Base-by-base conservation (phyloP, 2,888 invertebrate genomes). In the Acrobasis suavella region DNA sequence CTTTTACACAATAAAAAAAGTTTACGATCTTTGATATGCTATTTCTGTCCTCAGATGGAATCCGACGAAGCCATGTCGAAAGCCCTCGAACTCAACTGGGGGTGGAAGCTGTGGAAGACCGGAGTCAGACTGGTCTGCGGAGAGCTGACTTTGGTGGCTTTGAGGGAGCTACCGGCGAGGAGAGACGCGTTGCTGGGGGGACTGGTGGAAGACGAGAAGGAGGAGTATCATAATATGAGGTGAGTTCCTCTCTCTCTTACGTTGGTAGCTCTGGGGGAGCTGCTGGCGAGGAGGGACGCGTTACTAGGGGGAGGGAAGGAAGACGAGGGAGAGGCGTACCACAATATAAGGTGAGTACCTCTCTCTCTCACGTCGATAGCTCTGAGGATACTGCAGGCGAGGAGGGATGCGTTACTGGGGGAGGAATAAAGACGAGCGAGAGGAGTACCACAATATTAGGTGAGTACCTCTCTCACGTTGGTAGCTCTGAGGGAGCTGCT, bases 31-130 rank as follows among this genome's bases (percentile, higher is more conserved):
- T n/a, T n/a, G n/a, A n/a, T n/a, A n/a, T n/a, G n/a, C n/a, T 14
- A 14, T 5, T n/a, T 12, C 6, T 42, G 10, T 15, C 10, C 8
- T 6, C 72, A 93, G 93, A 89, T 94, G 69, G 94, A 94, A 1
- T 92, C 94, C 62, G 95, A 96, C 72, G 92, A 93, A 16, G 86
- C 93, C 12, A 87, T 96, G 12, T 85, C 93, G 0, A 93, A 93
- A 60, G 89, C 96, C 0, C 78, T 96, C 17, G 95, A 96, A 67
- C 93, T 95, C 12, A 94, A 94, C 71, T 96, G 97, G 39, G 96
- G 97, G 79, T 99, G 99, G 98, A 94, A 96, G 70, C 94, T 98
- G 14, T 99, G 99, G 98, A 96, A 97, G 83, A 96, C 96, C 0
- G 99, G 99, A 0, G 93, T 98, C 72, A 96, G 97, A 70, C 93